Base-by-base conservation (phyloP, 2,797 vertebrate genomes). In the Smutsia gigantea region DNA sequence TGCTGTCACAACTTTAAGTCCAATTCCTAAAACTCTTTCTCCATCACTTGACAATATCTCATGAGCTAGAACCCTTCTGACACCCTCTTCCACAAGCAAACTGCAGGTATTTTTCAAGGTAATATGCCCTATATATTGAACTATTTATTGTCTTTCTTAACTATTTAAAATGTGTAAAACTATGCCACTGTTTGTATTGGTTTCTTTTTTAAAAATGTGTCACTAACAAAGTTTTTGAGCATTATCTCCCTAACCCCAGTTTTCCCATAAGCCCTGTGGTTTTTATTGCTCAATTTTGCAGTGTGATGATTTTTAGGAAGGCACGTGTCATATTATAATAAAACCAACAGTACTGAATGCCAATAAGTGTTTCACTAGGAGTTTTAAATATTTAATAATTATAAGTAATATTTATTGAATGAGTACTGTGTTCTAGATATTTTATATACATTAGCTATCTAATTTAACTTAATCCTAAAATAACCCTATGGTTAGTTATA, bases 381-480 rank as follows among this genome's bases (percentile, higher is more conserved):
- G 31, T 79, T 81, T 87, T 27, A 71, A 87, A 34, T 94, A 49
- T 37, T 81, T 66, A 87, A 46, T 84, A 89, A 37, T 55, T 68
- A 46, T 34, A 84, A 74, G 53, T 68, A 90, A 85, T 82, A 64
- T 61, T 51, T 85, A 68, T 66, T 90, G 77, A 61, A 59, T 53
- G 55, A 37, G 29, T 42, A 34, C 12, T 27, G 18, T 74, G 59
- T 72, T 85, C n/a, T 78, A 87, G 51, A 85, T 82, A 91, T 72
- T 93, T 84, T 94, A 69, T 4, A 59, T 61, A 75, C 6, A 59
- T 55, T 83, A 94, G 25, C 31, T 74, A 46, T 69, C 14, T 94
- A 59, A 53, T 78, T 87, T 93, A 88, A 27, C 13, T 31, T 91
- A 63, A 78, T 87, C 53, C 39, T 89, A 64, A 94, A 93, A 88